Base-by-base conservation (phyloP, 2,888 invertebrate species). In the Spilarctia lutea region DNA sequence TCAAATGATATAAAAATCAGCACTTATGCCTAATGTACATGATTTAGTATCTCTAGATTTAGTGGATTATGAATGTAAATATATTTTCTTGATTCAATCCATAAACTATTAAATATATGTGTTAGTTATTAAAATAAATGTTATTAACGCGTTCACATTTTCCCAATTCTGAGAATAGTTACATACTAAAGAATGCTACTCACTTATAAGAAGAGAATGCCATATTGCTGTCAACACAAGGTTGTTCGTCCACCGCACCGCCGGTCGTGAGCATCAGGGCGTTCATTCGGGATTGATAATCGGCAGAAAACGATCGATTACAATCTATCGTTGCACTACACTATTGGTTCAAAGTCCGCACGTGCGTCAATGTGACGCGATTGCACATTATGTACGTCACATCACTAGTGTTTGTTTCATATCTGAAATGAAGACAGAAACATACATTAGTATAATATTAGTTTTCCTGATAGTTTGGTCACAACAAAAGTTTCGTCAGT, bases 201-300 rank as follows among this genome's bases (percentile, higher is more conserved):
- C 76, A 96, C 96, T 94, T 96, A 79, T 96, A 96, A 77, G 94
- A 92, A 79, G 95, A 92, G 86, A 94, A 96, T 83, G 96, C 94
- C 96, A 96, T 96, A 83, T 92, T 95, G 85, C 88, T 91, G 84
- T 95, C 95, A 81, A 93, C 91, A 87, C 93, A 94, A 86, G 93
- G 87, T 88, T 95, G 96, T 82, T 96, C 96, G 82, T 95, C 95
- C 83, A 93, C 91, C 76, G 90, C 87, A 82, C 94, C 94, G 79
- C 90, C 91, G 81, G 94, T 91, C 83, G 96, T 96, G 85, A 96
- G 94, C 96, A 96, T 96, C 85, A 96, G 95, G 89, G 94, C 92
- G 91, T 96, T 95, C 95, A 96, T 95, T 89, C 92, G 93, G 86
- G 81, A 83, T 87, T 81, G 79, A 82, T 83, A 84, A 76, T 76